Base-by-base conservation (phyloP, 1,140 invertebrate species). In the Drosophila cardini region DNA sequence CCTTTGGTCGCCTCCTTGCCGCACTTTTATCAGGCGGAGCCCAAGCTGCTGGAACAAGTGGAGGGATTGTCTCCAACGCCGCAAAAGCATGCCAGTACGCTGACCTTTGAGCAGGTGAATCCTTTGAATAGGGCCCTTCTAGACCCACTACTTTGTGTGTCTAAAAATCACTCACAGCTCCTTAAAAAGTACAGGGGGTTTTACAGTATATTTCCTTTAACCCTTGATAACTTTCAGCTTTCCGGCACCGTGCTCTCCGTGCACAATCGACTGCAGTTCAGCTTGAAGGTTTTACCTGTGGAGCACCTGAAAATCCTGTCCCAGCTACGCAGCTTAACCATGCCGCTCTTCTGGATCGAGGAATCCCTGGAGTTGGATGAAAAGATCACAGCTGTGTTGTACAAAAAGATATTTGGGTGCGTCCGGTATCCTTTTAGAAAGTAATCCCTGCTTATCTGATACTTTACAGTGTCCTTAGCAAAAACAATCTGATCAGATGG, bases 301-400 rank as follows among this genome's bases (percentile, higher is more conserved):
- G 92, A 94, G 0, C 95, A 96, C 85, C 85, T 96, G 3, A 94
- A 94, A 10, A 68, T 95, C 0, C 95, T 95, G 93, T 94, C 95
- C 55, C 93, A 94, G 15, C 92, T 96, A 6, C 94, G 94, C 0
- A 60, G 82, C 4, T 93, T 94, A 2, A 81, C 96, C 0, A 85
- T 95, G 16, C 96, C 96, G 2, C 9, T 97, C 0, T 95, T 96
- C 61, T 97, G 96, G 96, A 92, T 96, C 1, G 95, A 96, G 90
- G 96, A 96, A 92, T 95, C 94, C 8, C 72, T 94, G 2, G 91
- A 93, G 4, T 80, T 95, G 36, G 94, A 94, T 80, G 93, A 93
- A 30, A 93, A 93, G 0, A 94, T 93, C 34, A 92, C 93, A 1
- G 92, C 93, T 8, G 92, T 93, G 92, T 63, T 94, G 34, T 92